Evolutionary conservation across 1,140 invertebrate genomes (phyloP).

Genomic region (Prorops nasuta): DNA sequence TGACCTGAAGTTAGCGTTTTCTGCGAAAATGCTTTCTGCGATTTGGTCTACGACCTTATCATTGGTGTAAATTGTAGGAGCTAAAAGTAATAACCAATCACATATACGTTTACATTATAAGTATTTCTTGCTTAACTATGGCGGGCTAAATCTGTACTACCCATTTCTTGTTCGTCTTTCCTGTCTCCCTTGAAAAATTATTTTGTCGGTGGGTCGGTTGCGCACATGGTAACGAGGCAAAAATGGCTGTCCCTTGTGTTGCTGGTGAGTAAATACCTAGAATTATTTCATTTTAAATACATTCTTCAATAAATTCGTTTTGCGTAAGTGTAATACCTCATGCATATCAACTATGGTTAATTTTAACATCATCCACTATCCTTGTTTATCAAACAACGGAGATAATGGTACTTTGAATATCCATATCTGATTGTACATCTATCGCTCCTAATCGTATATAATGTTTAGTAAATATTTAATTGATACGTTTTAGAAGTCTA

Average conservation of each 20-base stretch:
- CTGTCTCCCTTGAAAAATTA: too few relatives aligned
- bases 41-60: too few relatives aligned
- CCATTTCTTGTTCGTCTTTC: too few relatives aligned
- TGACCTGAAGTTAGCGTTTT: too few relatives aligned
- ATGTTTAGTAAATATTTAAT: slow-evolving; percentile 4
- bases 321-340: neutral
- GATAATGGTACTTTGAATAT: neutral
- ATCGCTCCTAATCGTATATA: neutral
- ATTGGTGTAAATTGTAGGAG: too few relatives aligned
- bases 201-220: too few relatives aligned
- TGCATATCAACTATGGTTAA: neutral
- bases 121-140: too few relatives aligned
- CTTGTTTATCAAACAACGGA: slow-evolving; percentile 8
- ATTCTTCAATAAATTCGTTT: neutral
- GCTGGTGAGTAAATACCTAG: slow-evolving; percentile 43
- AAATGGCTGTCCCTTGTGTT: slow-evolving; percentile 54
- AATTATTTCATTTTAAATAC: neutral
- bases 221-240: slow-evolving; percentile 38
- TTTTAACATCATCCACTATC: slow-evolving; percentile 7
- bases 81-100: too few relatives aligned
- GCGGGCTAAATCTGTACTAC: too few relatives aligned
- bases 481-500: neutral
- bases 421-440: neutral
- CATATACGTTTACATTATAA: too few relatives aligned
- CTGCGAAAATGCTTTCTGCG: too few relatives aligned